These are phyloP conservation scores for Psilopsiagon aymara DNA, from an alignment of 2,113 vertebrate species.

Conservation along the genomic window DNA sequence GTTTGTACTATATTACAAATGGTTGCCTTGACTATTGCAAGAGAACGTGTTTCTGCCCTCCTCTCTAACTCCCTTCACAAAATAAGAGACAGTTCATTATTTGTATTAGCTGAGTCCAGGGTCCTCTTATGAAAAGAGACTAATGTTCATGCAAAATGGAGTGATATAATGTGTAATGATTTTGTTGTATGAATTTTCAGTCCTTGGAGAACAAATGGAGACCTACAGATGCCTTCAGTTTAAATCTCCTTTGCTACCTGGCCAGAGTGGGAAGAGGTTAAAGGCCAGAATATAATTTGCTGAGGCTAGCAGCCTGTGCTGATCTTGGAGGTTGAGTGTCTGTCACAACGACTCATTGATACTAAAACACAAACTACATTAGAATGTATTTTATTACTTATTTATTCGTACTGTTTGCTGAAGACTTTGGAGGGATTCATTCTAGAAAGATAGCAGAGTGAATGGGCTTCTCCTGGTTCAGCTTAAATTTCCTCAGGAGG, in stretches of 20 bases:
- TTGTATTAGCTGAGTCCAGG: constrained; percentile 74
- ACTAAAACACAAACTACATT: not conserved
- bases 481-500: not conserved
- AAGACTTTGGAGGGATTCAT: not conserved
- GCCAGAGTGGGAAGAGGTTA: constrained; percentile 60
- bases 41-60: not conserved
- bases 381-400: not conserved
- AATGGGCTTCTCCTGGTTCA: not conserved
- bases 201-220: constrained; percentile 58
- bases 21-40: not conserved
- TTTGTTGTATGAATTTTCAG: constrained; percentile 73
- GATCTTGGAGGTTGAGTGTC: constrained; percentile 1
- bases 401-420: not conserved
- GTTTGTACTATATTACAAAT: not conserved
- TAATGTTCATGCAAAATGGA: constrained; percentile 73
- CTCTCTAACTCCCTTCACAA: constrained; percentile 46
- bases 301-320: constrained; percentile 25
- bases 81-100: constrained; percentile 76
- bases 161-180: constrained; percentile 74
- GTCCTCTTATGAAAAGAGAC: constrained; percentile 69
- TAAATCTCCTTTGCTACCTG: constrained; percentile 63
- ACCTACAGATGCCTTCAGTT: constrained; percentile 57
- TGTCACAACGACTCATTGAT: constrained; percentile 34
- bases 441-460: not conserved
- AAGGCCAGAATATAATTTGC: constrained; percentile 57